Evolutionary conservation across 2,888 invertebrate species (phyloP).

Genomic region (Scrobipalpa atriplicella): DNA sequence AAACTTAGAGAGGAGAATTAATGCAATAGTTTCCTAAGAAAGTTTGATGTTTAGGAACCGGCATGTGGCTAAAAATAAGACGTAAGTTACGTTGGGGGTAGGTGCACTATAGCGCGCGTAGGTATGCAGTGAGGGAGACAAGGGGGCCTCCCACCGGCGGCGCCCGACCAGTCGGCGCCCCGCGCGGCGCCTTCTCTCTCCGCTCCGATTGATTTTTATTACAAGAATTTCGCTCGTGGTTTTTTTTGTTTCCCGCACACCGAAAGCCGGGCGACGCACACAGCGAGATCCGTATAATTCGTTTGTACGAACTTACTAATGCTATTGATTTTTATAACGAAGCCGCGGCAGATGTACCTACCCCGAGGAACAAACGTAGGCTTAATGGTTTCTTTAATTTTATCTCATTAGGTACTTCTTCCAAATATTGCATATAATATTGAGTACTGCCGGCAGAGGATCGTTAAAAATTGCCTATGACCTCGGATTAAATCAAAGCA

Average conservation of each 20-base stretch:
- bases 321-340: constrained; percentile 82
- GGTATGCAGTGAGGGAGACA: constrained; percentile 56
- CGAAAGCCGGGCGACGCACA: constrained; percentile 71
- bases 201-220: constrained; percentile 84
- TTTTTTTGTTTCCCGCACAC: constrained; percentile 79
- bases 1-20: neutral
- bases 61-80: constrained; percentile 37
- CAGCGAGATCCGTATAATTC: constrained; percentile 78
- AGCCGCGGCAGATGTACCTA: constrained; percentile 43
- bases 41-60: constrained; percentile 37
- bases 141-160: constrained; percentile 50
- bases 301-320: constrained; percentile 81
- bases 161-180: constrained; percentile 76
- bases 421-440: too few species aligned
- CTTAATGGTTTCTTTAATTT: neutral
- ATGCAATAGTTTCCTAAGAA: constrained; percentile 7
- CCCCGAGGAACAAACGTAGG: neutral
- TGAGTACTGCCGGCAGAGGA: too few species aligned
- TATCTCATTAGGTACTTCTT: neutral
- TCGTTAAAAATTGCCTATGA: too few species aligned
- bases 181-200: constrained; percentile 78
- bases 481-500: too few species aligned
- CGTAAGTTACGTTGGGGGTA: constrained; percentile 44
- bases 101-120: constrained; percentile 65
- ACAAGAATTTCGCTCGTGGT: constrained; percentile 81